Conservation (phyloP, 64 coral and sea anemone genomes). For the Pachyseris speciosa region DNA sequence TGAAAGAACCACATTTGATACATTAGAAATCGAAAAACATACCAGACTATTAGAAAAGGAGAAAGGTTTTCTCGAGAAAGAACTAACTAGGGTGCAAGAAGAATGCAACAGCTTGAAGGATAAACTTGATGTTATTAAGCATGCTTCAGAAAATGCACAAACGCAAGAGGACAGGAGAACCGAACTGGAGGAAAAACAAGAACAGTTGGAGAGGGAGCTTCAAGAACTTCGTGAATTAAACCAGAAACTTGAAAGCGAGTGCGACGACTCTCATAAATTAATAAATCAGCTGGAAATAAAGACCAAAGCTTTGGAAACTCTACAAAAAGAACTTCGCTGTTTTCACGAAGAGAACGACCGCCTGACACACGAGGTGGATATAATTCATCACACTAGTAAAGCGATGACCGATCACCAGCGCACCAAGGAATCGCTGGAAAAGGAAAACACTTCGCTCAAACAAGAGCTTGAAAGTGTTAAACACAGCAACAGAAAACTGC, state of each 20-base stretch:
- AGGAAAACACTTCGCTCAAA: constrained; percentile 12
- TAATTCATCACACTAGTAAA: constrained; percentile 43
- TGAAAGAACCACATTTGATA: constrained; percentile 1
- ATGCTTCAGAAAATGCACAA: constrained; percentile 19
- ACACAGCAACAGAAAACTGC: constrained; percentile 29
- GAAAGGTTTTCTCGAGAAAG: constrained; percentile 24
- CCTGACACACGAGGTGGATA: constrained; percentile 23
- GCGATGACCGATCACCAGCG: constrained; percentile 33
- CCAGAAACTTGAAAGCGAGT: constrained; percentile 44
- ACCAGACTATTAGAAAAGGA: constrained; percentile 34
- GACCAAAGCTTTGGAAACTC: constrained; percentile 40
- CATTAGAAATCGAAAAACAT: constrained; percentile 26
- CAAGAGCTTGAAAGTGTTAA: constrained; percentile 11
- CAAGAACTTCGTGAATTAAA: constrained; percentile 52
- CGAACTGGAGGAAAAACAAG: constrained; percentile 46
- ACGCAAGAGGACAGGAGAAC: constrained; percentile 51
- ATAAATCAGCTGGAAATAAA: constrained; percentile 40
- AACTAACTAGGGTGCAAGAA: constrained; percentile 6
- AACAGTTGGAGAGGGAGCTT: constrained; percentile 22
- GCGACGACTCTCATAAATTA: constrained; percentile 54
- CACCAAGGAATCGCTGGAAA: constrained; percentile 11
- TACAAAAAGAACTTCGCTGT: constrained; percentile 38
- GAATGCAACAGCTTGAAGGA: constrained; percentile 44
- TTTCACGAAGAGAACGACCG: constrained; percentile 49
- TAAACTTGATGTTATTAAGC: constrained; percentile 44